phyloP scores from a whole-genome alignment of 1,140 invertebrate genomes.

The Diorhabda elongata region DNA sequence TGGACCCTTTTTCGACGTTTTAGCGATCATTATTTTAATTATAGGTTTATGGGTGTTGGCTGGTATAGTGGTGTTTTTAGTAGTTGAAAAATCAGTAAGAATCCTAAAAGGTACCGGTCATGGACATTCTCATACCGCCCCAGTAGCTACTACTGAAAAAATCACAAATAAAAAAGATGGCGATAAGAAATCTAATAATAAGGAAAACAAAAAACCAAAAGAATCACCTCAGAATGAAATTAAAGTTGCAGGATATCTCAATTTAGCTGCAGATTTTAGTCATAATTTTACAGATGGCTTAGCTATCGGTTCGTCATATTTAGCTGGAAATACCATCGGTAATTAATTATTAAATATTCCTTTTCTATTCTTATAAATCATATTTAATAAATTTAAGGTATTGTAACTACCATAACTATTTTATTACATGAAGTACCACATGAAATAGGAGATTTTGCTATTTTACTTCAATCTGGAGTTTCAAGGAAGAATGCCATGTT shows the following conservation, averaged over 20 bases:
- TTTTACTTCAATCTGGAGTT: constrained; percentile 91
- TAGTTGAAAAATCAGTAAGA: constrained; percentile 90
- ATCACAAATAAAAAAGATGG: constrained; percentile 32
- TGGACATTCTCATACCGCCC: constrained; percentile 55
- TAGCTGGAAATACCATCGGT: constrained; percentile 80
- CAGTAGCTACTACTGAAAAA: constrained; percentile 26
- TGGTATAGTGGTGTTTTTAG: constrained; percentile 87
- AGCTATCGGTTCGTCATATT: constrained; percentile 94
- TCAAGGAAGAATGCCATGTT: constrained; percentile 86
- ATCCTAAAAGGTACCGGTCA: constrained; percentile 76
- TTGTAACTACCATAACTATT: constrained; percentile 90
- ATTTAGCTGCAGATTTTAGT: constrained; percentile 90
- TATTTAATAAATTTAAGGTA: constrained; percentile 48
- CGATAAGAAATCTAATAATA: constrained; percentile 49
- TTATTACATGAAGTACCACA: constrained; percentile 95
- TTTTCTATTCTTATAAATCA: not conserved
- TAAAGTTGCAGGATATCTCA: constrained; percentile 90
- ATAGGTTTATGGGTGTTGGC: constrained; percentile 79
- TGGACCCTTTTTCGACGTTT: too few species aligned
- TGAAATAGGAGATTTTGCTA: constrained; percentile 98
- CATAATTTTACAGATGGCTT: constrained; percentile 97
- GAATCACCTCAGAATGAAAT: constrained; percentile 57
- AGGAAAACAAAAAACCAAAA: constrained; percentile 42
- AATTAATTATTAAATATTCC: constrained; percentile 26
- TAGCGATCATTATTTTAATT: not conserved